Evolutionary conservation across 2,113 vertebrate species (phyloP).

Genomic region (Urocolius indicus): DNA sequence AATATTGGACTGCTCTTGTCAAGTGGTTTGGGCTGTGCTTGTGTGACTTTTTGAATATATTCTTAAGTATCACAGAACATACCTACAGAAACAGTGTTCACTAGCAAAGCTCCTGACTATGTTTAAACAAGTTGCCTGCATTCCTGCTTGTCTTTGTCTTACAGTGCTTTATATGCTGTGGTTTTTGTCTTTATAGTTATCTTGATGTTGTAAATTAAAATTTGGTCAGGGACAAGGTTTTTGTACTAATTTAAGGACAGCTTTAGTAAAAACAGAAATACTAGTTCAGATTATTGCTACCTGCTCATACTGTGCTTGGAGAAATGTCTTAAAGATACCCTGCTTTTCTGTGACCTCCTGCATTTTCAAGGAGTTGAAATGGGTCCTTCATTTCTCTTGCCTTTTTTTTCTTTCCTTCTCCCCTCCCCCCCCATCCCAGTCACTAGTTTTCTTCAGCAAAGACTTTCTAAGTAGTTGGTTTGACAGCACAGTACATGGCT

Average conservation of each 20-base stretch:
- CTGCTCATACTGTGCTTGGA: neutral
- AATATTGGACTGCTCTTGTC: neutral
- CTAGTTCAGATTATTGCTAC: neutral
- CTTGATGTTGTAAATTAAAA: neutral
- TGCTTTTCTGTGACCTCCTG: neutral
- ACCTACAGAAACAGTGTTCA: neutral
- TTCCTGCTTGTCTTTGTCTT: neutral
- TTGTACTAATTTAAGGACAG: neutral
- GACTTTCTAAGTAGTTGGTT: conserved; percentile 1
- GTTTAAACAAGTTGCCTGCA: neutral
- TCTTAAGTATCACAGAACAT: neutral
- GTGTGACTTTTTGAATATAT: neutral
- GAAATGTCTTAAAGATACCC: neutral
- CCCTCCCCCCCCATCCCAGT: neutral
- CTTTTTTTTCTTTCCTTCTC: neutral
- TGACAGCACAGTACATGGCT: neutral
- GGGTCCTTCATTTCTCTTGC: neutral
- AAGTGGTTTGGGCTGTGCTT: neutral
- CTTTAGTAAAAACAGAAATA: neutral
- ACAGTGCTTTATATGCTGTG: neutral
- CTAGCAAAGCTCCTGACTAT: neutral
- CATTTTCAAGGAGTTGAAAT: neutral
- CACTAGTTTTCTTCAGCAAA: neutral
- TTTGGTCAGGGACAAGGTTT: neutral
- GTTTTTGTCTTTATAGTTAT: neutral